phyloP scores from a whole-genome alignment of 2,113 vertebrate species.

The Mormoops blainvillei region DNA sequence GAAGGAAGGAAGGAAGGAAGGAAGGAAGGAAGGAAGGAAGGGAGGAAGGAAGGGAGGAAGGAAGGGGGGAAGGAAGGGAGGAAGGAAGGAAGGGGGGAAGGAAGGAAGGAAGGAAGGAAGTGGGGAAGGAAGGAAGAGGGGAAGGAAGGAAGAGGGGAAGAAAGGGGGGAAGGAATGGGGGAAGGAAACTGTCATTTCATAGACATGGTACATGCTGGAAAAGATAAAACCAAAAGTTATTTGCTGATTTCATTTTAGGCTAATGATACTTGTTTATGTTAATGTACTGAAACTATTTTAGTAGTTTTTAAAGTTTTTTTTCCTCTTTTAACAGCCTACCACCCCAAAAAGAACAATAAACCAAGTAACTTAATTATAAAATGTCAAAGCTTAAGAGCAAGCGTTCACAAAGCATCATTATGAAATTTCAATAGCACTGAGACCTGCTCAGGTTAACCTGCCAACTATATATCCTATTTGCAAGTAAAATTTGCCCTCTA shows the following conservation, averaged over 20 bases:
- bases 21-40: not conserved
- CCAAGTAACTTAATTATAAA: slow-evolving; percentile 59
- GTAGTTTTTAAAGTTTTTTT: not conserved
- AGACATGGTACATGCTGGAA: not conserved
- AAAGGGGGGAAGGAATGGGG: not conserved
- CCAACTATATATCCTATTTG: slow-evolving; percentile 73
- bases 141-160: not conserved
- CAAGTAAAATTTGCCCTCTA: slow-evolving; percentile 78
- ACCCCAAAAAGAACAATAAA: not conserved
- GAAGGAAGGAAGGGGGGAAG: not conserved
- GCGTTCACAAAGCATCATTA: slow-evolving; percentile 59
- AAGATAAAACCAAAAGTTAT: not conserved
- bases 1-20: not conserved
- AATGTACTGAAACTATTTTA: not conserved
- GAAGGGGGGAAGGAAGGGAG: not conserved
- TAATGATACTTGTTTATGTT: not conserved
- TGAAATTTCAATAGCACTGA: slow-evolving; percentile 71
- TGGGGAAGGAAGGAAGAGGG: not conserved
- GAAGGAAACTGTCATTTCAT: not conserved
- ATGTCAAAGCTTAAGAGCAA: slow-evolving; percentile 50
- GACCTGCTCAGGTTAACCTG: slow-evolving; percentile 75
- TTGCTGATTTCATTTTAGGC: not conserved
- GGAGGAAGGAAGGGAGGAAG: too few relatives aligned
- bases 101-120: too few relatives aligned
- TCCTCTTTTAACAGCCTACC: not conserved